Percentiles rank a stretch among this genome's conserved stretches.
Evolutionary conservation across 1,140 invertebrate species (phyloP).

Genomic region (Caerostris darwini): DNA sequence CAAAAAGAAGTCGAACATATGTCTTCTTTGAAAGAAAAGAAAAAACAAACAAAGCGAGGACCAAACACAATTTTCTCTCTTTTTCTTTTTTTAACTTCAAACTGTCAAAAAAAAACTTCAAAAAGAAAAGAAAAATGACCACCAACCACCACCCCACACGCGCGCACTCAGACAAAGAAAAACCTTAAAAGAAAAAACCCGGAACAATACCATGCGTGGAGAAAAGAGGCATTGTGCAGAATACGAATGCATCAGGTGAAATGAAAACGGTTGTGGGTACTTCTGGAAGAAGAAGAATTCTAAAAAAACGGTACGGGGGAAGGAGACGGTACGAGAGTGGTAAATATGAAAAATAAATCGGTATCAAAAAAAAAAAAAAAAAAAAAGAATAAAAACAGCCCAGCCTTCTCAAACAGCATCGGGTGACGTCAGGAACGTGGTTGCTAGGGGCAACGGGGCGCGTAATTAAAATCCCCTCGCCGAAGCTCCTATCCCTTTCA

Average conservation of each 20-base stretch:
- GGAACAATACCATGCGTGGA: background rate
- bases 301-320: background rate
- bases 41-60: background rate
- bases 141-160: background rate
- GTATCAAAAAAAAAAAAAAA: too few species aligned
- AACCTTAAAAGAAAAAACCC: background rate
- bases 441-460: constrained; percentile 51
- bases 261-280: constrained; percentile 48
- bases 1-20: background rate
- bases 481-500: constrained; percentile 62
- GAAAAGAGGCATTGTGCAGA: too few species aligned
- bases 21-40: background rate
- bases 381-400: constrained; percentile 26
- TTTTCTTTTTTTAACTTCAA: constrained; percentile 15
- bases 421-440: constrained; percentile 59
- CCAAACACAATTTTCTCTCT: background rate
- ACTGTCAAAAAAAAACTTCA: constrained; percentile 12
- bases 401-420: background rate
- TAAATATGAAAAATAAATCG: constrained; percentile 60
- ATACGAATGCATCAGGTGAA: constrained; percentile 58
- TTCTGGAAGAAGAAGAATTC: background rate
- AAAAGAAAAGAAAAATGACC: background rate
- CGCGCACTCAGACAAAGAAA: constrained; percentile 4
- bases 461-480: constrained; percentile 68
- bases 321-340: background rate